Base-by-base conservation (phyloP, 2,888 invertebrate species). In the Myopa tessellatipennis region DNA sequence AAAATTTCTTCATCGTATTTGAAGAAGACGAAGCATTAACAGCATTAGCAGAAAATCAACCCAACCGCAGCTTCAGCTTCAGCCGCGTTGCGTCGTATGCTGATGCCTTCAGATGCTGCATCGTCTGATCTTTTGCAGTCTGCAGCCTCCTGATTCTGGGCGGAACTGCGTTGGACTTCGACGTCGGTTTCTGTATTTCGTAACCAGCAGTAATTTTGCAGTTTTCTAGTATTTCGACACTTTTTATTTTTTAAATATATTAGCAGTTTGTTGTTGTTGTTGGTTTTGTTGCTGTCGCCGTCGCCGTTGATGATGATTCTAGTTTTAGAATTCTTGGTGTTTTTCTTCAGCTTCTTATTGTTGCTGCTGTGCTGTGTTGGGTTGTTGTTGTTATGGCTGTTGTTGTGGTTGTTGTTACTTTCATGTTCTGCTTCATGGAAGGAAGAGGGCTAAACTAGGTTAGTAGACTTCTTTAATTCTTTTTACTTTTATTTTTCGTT, bases 151-250 rank as follows among this genome's bases (percentile, higher is more conserved):
- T 61, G 40, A 40, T 40, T 40, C 36, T 6, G 38, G 12, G 26
- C 36, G 34, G 50, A 6, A 50, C 50, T 50, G 4, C 61, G 61
- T 61, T 18, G 7, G 61, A 18, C 8, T n/a, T n/a, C 26, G 26
- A 36, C 52, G n/a, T 60, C 69, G 40, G n/a, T 26, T 26, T 18
- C 26, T 40, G 40, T 63, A 63, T 73, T 63, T 63, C 73, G 73
- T 63, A 73, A 63, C 36, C 14, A 50, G 34, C 60, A 38, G n/a
- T n/a, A 83, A 40, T 38, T 85, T 80, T 67, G 55, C 65, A 61
- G 26, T 26, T 26, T 34, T 76, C 12, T 63, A 61, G 60, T 36
- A 63, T 34, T 61, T 63, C 71, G n/a, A 16, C 52, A 52, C 10
- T 65, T 34, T 67, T 18, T 6, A 55, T 16, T 68, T 63, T n/a